Base-by-base conservation (phyloP, 2,797 vertebrate genomes). In the Galagoides demidoff region DNA sequence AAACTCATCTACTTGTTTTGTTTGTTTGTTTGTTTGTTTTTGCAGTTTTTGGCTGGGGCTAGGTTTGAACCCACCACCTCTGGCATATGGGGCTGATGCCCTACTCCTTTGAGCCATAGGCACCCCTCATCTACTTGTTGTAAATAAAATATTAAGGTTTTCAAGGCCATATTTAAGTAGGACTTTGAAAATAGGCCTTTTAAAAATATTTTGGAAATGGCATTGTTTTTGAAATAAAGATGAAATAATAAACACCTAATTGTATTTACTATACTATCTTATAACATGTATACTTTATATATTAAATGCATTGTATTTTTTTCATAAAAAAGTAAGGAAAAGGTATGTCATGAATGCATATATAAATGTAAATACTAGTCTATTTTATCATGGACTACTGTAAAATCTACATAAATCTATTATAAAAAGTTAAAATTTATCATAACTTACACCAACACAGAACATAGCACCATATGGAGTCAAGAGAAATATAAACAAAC, bases 151-250 rank as follows among this genome's bases (percentile, higher is more conserved):
- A 86, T 82, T 49, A 49, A 49, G 76, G 9, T 95, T 97, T 97
- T 98, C 96, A 97, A 96, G 96, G 17, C 66, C 94, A 73, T 95
- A 84, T 93, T 95, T 96, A 95, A 95, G 94, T 94, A 70, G 86
- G 61, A 95, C 91, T 85, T 97, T 77, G 90, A 96, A 88, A 89
- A 93, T 78, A 64, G 64, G 49, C 71, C 52, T 94, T 73, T 97
- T 96, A 81, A 97, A 95, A 96, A 84, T 96, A 95, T 90, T 96
- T 96, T 97, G 34, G 94, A 96, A 95, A 0, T 96, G 92, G 29
- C 73, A 94, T 37, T 97, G 31, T 96, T 95, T 96, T 96, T 91
- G 92, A 97, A 97, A 96, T 97, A 97, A 96, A 97, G 64, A 74
- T 82, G 12, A 90, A 96, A 89, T 92, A n/a, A 63, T 95, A 93